These are phyloP conservation scores for Stenolophus ochropezus DNA, from an alignment of 2,888 invertebrate species.

Conservation along the genomic window DNA sequence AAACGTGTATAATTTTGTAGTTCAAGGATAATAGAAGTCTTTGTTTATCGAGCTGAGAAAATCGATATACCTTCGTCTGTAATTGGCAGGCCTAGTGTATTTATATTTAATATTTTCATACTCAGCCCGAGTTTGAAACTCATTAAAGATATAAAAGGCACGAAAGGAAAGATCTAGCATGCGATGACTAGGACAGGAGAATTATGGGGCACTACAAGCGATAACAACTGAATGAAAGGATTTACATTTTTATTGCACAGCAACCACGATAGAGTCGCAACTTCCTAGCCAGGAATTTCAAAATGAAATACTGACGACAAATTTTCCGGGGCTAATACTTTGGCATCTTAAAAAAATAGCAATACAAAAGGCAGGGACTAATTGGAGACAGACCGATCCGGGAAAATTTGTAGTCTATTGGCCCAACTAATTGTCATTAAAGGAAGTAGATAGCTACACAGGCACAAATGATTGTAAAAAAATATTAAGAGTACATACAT, in stretches of 20 bases:
- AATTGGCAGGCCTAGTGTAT: constrained; percentile 23
- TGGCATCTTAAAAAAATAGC: too few species aligned
- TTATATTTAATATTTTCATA: constrained; percentile 37
- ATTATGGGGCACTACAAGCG: constrained; percentile 4
- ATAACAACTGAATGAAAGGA: background rate
- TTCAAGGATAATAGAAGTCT: constrained; percentile 42
- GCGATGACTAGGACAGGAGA: constrained; percentile 11
- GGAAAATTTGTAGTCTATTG: too few species aligned
- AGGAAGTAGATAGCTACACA: too few species aligned
- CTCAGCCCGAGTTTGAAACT: background rate
- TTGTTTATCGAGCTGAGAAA: constrained; percentile 9
- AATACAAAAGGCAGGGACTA: too few species aligned
- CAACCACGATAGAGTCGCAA: too few species aligned
- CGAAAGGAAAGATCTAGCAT: constrained; percentile 15
- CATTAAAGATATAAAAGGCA: constrained; percentile 22
- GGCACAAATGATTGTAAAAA: too few species aligned
- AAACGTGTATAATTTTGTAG: constrained; percentile 4
- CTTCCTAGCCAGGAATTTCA: too few species aligned
- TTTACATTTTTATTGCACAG: background rate
- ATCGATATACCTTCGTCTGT: constrained; percentile 19
- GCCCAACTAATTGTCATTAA: too few species aligned
- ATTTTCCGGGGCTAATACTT: too few species aligned
- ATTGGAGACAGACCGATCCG: too few species aligned
- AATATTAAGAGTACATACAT: too few species aligned
- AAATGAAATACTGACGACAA: too few species aligned